These are phyloP conservation scores for Pissodes strobi DNA, from an alignment of 1,140 invertebrate genomes.

Conservation along the genomic window DNA sequence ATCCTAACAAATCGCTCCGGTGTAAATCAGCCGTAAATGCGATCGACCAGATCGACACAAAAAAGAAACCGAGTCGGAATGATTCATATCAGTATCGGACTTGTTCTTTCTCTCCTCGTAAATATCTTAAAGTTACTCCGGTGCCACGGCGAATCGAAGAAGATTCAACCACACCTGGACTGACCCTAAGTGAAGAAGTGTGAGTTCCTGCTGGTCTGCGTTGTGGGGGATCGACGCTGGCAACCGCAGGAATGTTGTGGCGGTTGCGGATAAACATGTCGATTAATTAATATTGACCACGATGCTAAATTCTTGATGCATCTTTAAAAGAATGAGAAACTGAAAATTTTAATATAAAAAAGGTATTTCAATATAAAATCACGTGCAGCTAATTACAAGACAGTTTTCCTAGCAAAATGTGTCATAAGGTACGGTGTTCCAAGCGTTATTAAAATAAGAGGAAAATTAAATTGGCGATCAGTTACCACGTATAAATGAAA, in stretches of 20 bases:
- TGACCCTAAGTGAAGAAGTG: constrained; percentile 31
- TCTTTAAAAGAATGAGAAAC: too few relatives aligned
- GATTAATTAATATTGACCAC: constrained; percentile 17
- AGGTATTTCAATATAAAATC: too few relatives aligned
- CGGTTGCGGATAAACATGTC: constrained; percentile 25
- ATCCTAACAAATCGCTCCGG: constrained; percentile 44
- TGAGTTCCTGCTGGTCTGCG: constrained; percentile 30
- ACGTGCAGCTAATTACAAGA: too few relatives aligned
- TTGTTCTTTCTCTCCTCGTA: constrained; percentile 33
- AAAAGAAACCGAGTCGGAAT: constrained; percentile 25
- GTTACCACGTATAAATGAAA: too few relatives aligned
- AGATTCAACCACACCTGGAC: constrained; percentile 28
- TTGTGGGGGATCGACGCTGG: constrained; percentile 29
- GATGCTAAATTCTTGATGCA: too few relatives aligned
- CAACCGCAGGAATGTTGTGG: constrained; percentile 31
- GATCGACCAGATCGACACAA: constrained; percentile 25
- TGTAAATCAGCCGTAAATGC: constrained; percentile 38
- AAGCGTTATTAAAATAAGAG: too few relatives aligned
- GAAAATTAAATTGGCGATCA: too few relatives aligned
- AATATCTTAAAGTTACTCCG: constrained; percentile 16
- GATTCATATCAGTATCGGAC: constrained; percentile 26
- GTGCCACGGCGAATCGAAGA: constrained; percentile 6
- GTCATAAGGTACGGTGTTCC: too few relatives aligned
- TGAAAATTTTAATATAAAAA: too few relatives aligned
- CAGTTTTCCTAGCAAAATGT: too few relatives aligned